A percentile compares a stretch with the other conserved stretches of the same genome.
Evolutionary conservation across 2,113 vertebrate genomes (phyloP).

Genomic region (Chaenogobius annularis): DNA sequence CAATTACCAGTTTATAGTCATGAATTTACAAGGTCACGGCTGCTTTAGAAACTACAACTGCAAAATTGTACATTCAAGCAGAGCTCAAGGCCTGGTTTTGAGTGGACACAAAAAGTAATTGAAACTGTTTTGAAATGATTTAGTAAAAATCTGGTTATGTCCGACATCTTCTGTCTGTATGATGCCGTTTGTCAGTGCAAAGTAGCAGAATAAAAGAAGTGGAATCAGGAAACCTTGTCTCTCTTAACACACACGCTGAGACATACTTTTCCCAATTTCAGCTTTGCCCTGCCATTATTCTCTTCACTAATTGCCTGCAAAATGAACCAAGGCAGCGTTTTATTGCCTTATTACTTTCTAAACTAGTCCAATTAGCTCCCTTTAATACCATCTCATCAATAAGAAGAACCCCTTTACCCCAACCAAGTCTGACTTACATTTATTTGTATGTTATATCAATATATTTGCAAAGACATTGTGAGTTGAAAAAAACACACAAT

Average conservation of each 20-base stretch:
- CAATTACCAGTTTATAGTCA: constrained; percentile 6
- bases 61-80: constrained; percentile 19
- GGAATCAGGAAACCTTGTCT: neutral
- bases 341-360: neutral
- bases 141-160: no score
- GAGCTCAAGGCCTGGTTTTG: constrained; percentile 27
- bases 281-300: neutral
- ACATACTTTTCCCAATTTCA: neutral
- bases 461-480: no score
- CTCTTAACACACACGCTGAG: neutral
- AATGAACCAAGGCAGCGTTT: neutral
- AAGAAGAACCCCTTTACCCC: no score
- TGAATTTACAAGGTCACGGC: constrained; percentile 5
- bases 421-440: no score
- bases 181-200: neutral
- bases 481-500: no score
- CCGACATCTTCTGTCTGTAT: neutral
- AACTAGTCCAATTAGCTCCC: neutral
- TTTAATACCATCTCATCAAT: neutral
- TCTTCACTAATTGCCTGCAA: neutral
- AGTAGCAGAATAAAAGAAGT: neutral
- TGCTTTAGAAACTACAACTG: neutral
- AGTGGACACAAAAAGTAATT: constrained; percentile 13
- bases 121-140: neutral
- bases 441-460: no score